Evolutionary conservation across 2,888 invertebrate genomes (phyloP).

Genomic region (Drymonia ruficornis): DNA sequence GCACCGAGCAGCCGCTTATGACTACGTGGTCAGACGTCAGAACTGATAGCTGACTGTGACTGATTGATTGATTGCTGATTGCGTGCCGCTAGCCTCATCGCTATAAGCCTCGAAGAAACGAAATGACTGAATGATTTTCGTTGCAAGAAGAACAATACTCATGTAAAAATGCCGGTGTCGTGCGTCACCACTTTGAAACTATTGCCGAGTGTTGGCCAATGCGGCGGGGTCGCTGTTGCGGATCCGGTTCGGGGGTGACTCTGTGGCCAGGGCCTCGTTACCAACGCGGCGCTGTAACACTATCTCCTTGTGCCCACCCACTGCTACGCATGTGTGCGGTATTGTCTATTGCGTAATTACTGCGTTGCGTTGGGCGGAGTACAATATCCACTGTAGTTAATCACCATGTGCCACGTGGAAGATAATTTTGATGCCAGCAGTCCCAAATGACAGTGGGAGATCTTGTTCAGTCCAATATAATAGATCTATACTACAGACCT

Average conservation of each 20-base stretch:
- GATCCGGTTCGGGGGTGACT: conserved; percentile 17
- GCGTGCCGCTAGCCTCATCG: too few species aligned
- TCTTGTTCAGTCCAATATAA: too few species aligned
- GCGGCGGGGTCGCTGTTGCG: conserved; percentile 25
- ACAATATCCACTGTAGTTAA: background rate
- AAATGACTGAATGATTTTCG: too few species aligned
- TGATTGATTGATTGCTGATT: too few species aligned
- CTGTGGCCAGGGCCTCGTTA: conserved; percentile 3
- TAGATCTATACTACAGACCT: too few species aligned
- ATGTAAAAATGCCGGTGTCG: conserved; percentile 52
- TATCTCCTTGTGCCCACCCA: background rate
- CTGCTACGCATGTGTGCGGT: background rate
- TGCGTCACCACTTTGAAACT: conserved; percentile 57
- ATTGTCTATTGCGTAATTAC: background rate
- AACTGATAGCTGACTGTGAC: too few species aligned
- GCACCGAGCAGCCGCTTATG: too few species aligned
- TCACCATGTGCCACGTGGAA: background rate
- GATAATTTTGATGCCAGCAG: background rate
- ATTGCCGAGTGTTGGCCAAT: conserved; percentile 25
- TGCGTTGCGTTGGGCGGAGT: background rate
- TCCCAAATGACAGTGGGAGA: too few species aligned
- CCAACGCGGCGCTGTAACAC: background rate
- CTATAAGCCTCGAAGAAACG: too few species aligned
- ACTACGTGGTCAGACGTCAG: too few species aligned
- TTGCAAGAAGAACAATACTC: conserved; percentile 31